These are phyloP conservation scores for Sebastes minor DNA, from an alignment of 2,797 vertebrate species.

Conservation along the genomic window DNA sequence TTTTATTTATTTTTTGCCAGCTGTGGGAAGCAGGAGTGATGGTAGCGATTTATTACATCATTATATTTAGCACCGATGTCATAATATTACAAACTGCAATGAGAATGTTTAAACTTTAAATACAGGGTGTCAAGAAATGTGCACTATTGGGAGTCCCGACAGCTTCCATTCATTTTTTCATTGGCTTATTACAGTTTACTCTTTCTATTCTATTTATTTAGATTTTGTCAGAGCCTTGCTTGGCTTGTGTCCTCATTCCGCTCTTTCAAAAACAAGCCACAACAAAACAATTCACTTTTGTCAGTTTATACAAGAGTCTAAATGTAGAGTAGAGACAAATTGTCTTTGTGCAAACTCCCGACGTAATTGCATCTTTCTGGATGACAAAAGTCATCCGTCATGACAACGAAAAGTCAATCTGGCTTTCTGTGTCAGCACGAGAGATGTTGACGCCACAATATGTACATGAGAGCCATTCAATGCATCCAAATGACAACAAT, in stretches of 20 bases:
- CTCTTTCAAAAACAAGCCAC: constrained; percentile 19
- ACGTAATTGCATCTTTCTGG: not conserved
- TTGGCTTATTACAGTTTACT: not conserved
- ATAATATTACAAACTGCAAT: not conserved
- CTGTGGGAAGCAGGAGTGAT: not conserved
- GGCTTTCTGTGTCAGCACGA: not conserved
- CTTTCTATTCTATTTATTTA: not conserved
- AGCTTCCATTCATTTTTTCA: not conserved
- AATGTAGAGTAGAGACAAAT: constrained; percentile 24
- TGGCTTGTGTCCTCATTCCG: not conserved
- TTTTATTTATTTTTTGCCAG: not conserved
- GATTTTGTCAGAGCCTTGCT: not conserved
- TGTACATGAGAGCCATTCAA: not conserved
- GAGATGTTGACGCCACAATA: not conserved
- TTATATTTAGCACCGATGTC: not conserved
- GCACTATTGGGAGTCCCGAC: not conserved
- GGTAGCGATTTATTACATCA: not conserved
- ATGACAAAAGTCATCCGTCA: not conserved
- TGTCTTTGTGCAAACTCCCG: not conserved
- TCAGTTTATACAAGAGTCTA: constrained; percentile 13
- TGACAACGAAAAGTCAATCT: not conserved
- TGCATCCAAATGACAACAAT: not conserved
- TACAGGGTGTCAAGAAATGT: not conserved
- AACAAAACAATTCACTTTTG: constrained; percentile 19
- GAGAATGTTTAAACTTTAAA: not conserved